Evolutionary conservation across 2,797 vertebrate genomes (phyloP).

Genomic region (Halcyon smyrnensis): DNA sequence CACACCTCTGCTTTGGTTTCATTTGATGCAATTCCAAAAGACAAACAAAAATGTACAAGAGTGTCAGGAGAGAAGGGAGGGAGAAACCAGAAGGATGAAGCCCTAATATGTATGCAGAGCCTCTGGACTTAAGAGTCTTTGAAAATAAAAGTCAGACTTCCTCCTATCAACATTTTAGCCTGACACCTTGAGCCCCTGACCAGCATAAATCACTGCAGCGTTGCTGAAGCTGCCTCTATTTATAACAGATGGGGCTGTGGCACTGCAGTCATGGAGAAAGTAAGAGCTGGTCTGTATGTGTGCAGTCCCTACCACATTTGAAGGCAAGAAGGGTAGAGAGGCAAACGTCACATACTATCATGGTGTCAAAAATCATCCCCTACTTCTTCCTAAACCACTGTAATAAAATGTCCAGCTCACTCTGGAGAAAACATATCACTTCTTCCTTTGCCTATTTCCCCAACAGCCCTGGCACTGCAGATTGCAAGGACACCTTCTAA

Average conservation of each 20-base stretch:
- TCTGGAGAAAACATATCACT: background rate
- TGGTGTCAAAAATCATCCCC: rapidly evolving
- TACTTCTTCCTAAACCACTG: background rate
- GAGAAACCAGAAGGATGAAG: background rate
- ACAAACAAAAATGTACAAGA: background rate
- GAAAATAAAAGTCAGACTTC: background rate
- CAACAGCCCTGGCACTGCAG: background rate
- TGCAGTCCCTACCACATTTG: background rate
- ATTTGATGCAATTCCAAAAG: background rate
- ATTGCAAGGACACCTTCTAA: background rate
- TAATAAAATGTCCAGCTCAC: background rate
- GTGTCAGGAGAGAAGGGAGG: background rate
- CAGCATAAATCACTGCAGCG: background rate
- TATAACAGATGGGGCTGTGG: background rate
- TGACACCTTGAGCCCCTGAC: background rate
- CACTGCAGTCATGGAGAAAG: background rate
- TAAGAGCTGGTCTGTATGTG: background rate
- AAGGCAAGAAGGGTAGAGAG: background rate
- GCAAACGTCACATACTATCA: background rate
- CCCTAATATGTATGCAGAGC: background rate
- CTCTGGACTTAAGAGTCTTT: background rate
- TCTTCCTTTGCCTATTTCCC: background rate
- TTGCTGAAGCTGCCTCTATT: background rate
- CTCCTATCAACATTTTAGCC: background rate
- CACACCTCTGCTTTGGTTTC: background rate